These are phyloP conservation scores for Agrochola macilenta DNA, from an alignment of 2,888 invertebrate species.

Conservation along the genomic window DNA sequence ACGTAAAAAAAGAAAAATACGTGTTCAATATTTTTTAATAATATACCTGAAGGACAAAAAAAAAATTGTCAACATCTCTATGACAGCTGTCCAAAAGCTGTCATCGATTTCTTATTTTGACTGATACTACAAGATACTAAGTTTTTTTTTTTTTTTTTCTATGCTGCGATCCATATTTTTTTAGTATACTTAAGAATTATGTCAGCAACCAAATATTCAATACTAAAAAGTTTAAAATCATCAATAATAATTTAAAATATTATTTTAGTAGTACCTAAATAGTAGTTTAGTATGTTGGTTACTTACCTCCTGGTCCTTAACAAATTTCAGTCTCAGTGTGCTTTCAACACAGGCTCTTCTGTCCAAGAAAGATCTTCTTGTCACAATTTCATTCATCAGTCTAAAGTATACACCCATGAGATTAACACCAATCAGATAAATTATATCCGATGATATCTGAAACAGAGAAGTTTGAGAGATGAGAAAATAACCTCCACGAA, in stretches of 20 bases:
- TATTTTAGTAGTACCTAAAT: neutral
- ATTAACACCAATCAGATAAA: conserved; percentile 94
- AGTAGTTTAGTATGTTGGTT: neutral
- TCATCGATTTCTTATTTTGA: neutral
- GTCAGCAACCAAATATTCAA: too few species aligned
- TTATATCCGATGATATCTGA: conserved; percentile 93
- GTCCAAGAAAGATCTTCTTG: conserved; percentile 96
- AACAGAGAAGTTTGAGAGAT: conserved; percentile 67
- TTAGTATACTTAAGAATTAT: too few species aligned
- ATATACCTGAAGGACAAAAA: too few species aligned
- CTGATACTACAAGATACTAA: neutral
- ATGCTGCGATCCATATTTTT: too few species aligned
- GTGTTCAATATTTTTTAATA: too few species aligned
- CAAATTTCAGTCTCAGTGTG: conserved; percentile 94
- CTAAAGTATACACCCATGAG: conserved; percentile 96
- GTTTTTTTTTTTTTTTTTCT: too few species aligned
- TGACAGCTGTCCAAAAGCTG: neutral
- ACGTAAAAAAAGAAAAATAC: too few species aligned
- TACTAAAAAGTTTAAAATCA: too few species aligned
- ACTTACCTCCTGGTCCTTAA: conserved; percentile 94
- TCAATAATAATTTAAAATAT: too few species aligned
- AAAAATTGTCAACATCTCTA: too few species aligned
- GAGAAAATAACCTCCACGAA: neutral
- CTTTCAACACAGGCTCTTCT: conserved; percentile 96
- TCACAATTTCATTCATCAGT: conserved; percentile 96